Conservation (phyloP, 2,113 vertebrate genomes). For the Oxygymnocypris stewartii region DNA sequence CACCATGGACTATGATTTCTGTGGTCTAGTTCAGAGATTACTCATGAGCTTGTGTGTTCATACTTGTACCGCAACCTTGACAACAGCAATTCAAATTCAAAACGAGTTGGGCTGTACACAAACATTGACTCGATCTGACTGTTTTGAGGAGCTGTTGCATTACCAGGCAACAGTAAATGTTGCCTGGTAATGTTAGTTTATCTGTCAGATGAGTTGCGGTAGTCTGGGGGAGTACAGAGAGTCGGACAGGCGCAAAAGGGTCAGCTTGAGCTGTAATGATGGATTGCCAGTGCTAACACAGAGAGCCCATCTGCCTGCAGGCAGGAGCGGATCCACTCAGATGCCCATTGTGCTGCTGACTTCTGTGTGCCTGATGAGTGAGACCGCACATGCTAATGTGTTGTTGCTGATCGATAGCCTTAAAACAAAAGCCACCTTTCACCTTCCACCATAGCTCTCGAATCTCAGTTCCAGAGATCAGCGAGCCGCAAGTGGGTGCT, state of each 20-base stretch:
- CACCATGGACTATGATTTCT: background rate
- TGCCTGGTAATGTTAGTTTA: too few species aligned
- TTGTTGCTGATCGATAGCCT: constrained; percentile 12
- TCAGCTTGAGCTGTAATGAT: constrained; percentile 11
- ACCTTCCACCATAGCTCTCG: background rate
- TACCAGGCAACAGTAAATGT: background rate
- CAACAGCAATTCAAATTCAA: background rate
- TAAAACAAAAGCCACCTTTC: background rate
- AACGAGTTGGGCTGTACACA: background rate
- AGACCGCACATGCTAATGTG: constrained; percentile 16
- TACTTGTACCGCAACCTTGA: background rate
- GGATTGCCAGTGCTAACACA: constrained; percentile 25
- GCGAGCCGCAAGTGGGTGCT: too few species aligned
- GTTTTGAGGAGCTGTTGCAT: background rate
- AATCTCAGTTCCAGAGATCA: background rate
- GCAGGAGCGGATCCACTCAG: constrained; percentile 12
- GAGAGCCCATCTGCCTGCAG: constrained; percentile 27
- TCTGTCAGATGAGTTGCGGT: constrained; percentile 2
- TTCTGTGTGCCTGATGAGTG: constrained; percentile 11
- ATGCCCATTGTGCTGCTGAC: constrained; percentile 2
- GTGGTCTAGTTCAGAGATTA: constrained; percentile 13
- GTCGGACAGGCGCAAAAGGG: background rate
- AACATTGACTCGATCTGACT: background rate
- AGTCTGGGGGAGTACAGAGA: background rate
- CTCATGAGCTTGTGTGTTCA: background rate